A percentile compares a stretch with the other conserved stretches of the same genome.
Evolutionary conservation across 2,113 vertebrate species (phyloP).

Genomic region (Plotosus lineatus): DNA sequence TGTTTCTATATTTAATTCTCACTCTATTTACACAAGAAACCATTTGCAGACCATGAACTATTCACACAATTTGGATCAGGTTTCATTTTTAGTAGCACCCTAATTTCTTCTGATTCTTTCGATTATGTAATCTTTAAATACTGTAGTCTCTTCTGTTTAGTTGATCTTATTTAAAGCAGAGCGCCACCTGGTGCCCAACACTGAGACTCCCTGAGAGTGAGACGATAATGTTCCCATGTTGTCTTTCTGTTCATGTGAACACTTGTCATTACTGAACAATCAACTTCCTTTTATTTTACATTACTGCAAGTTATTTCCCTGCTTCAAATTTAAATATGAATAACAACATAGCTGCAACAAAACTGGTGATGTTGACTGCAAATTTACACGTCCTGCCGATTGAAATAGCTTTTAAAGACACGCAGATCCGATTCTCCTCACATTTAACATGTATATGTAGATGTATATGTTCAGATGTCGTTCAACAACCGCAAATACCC

Average conservation of each 20-base stretch:
- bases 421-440: background rate
- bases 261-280: background rate
- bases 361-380: too few species aligned
- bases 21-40: background rate
- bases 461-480: background rate
- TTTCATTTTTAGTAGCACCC: conserved; percentile 12
- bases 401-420: background rate
- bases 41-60: conserved; percentile 6
- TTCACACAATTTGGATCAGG: background rate
- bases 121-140: conserved; percentile 20
- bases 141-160: background rate
- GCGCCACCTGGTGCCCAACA: conserved; percentile 28
- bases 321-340: background rate
- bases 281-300: too few species aligned
- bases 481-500: background rate
- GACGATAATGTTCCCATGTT: background rate
- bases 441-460: too few species aligned
- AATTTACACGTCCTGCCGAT: background rate
- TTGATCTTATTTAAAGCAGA: conserved; percentile 5
- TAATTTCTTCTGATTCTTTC: background rate
- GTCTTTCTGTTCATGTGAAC: background rate
- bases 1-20: background rate
- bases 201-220: background rate
- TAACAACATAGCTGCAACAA: background rate
- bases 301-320: background rate